Evolutionary conservation across 1,140 invertebrate genomes (phyloP).

Genomic region (Campodea augens): DNA sequence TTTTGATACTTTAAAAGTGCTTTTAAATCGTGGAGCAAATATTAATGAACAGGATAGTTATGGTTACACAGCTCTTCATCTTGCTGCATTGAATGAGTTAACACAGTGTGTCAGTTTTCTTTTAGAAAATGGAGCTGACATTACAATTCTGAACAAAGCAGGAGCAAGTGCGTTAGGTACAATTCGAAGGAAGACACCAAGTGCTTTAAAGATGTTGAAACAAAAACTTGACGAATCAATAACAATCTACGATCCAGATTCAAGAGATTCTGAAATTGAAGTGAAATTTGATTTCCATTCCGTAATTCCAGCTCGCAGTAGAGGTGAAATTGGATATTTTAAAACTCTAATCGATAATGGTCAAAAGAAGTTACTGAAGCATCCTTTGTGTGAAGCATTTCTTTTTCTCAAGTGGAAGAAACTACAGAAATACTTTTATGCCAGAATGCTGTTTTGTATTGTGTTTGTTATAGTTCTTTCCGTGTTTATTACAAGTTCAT

Average conservation of each 20-base stretch:
- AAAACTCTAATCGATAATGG: slow-evolving; percentile 65
- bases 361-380: slow-evolving; percentile 58
- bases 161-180: slow-evolving; percentile 62
- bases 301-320: slow-evolving; percentile 46
- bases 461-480: slow-evolving; percentile 58
- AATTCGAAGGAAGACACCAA: slow-evolving; percentile 60
- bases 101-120: slow-evolving; percentile 62
- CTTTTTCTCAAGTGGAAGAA: slow-evolving; percentile 72
- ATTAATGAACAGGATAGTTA: slow-evolving; percentile 71
- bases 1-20: slow-evolving; percentile 10
- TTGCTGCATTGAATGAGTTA: slow-evolving; percentile 66
- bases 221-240: slow-evolving; percentile 57
- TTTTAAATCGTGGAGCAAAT: slow-evolving; percentile 56
- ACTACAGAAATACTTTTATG: slow-evolving; percentile 68
- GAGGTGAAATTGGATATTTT: slow-evolving; percentile 60
- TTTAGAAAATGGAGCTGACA: slow-evolving; percentile 61
- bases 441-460: slow-evolving; percentile 53
- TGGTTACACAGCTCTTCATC: slow-evolving; percentile 71
- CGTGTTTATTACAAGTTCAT: slow-evolving; percentile 52
- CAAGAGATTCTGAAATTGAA: slow-evolving; percentile 44
- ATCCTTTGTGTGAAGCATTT: slow-evolving; percentile 64
- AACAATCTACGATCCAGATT: slow-evolving; percentile 50
- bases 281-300: slow-evolving; percentile 57
- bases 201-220: slow-evolving; percentile 51
- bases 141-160: slow-evolving; percentile 61